Evolutionary conservation across 2,888 invertebrate species (phyloP).

Genomic region (Drosophila aldrichi): DNA sequence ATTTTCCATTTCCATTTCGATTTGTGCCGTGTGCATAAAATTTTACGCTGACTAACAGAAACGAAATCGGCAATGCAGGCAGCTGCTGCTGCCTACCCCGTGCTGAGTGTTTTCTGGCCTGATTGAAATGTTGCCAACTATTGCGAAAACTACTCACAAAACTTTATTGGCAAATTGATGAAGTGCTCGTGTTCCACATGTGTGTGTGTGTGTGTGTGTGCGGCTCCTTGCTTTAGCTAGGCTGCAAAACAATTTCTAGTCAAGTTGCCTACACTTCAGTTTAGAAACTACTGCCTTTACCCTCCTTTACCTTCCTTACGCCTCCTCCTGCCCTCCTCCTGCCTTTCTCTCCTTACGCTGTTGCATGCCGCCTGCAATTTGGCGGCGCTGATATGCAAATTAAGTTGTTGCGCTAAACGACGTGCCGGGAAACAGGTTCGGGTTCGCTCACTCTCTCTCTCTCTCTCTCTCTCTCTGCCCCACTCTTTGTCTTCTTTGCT

Average conservation of each 20-base stretch:
- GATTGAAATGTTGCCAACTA: slow-evolving; percentile 82
- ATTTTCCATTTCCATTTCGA: slow-evolving; percentile 57
- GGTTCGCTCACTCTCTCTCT: background rate
- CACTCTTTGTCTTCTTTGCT: background rate
- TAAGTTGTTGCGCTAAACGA: slow-evolving; percentile 85
- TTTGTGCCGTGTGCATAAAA: slow-evolving; percentile 78
- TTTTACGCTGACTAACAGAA: slow-evolving; percentile 71
- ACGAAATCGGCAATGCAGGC: slow-evolving; percentile 29
- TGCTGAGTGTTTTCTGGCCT: slow-evolving; percentile 65
- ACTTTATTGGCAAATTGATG: slow-evolving; percentile 82
- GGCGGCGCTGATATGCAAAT: slow-evolving; percentile 84
- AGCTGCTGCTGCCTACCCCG: background rate
- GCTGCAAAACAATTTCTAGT: slow-evolving; percentile 68
- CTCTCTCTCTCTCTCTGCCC: background rate
- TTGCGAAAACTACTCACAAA: slow-evolving; percentile 78
- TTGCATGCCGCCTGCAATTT: slow-evolving; percentile 84
- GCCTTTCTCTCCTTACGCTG: slow-evolving; percentile 25
- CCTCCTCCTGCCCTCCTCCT: no score
- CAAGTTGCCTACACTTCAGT: slow-evolving; percentile 57
- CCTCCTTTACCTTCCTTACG: no score
- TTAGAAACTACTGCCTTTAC: slow-evolving; percentile 30
- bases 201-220: background rate
- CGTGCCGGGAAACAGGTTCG: slow-evolving; percentile 73
- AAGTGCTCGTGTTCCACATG: slow-evolving; percentile 55
- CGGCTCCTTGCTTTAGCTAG: slow-evolving; percentile 21